Conservation (phyloP, 2,888 invertebrate genomes). For the Sarcophaga subvicina region DNA sequence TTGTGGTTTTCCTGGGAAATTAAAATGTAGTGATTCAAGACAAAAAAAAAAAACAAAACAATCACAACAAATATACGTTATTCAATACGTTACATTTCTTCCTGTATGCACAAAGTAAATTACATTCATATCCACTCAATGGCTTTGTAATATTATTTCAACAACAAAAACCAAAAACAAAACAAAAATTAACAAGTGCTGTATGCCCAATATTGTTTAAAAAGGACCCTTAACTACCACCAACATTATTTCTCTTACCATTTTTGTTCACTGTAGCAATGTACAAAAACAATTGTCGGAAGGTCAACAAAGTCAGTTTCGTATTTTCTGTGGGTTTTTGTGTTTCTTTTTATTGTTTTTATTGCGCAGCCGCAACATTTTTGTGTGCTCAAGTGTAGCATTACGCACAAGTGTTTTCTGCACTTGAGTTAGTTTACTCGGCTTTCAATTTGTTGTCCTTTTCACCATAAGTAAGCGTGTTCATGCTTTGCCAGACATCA, state of each 20-base stretch:
- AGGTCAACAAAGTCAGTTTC: constrained; percentile 57
- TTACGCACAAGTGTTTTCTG: constrained; percentile 70
- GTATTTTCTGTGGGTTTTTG: constrained; percentile 35
- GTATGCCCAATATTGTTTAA: constrained; percentile 3
- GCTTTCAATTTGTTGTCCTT: constrained; percentile 51
- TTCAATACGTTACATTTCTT: constrained; percentile 52
- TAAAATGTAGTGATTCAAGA: constrained; percentile 46
- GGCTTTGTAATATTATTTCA: constrained; percentile 15
- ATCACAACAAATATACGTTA: constrained; percentile 62
- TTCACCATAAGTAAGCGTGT: constrained; percentile 57
- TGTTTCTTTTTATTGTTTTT: constrained; percentile 50
- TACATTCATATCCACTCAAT: constrained; percentile 23
- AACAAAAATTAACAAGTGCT: constrained; percentile 54
- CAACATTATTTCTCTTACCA: neutral
- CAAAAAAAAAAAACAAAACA: neutral
- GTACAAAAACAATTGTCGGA: constrained; percentile 25
- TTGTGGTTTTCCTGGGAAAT: constrained; percentile 68
- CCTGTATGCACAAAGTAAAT: constrained; percentile 25
- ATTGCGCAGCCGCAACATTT: constrained; percentile 70
- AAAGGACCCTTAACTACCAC: constrained; percentile 57
- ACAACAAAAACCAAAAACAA: neutral
- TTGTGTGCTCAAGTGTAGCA: constrained; percentile 70
- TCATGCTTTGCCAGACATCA: constrained; percentile 66
- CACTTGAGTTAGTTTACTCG: constrained; percentile 57
- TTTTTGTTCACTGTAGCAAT: constrained; percentile 4